Percentiles rank a stretch among this genome's conserved stretches.
These are phyloP conservation scores for Caenorhabditis imperialis DNA, from an alignment of 2,888 invertebrate species.

Conservation along the genomic window DNA sequence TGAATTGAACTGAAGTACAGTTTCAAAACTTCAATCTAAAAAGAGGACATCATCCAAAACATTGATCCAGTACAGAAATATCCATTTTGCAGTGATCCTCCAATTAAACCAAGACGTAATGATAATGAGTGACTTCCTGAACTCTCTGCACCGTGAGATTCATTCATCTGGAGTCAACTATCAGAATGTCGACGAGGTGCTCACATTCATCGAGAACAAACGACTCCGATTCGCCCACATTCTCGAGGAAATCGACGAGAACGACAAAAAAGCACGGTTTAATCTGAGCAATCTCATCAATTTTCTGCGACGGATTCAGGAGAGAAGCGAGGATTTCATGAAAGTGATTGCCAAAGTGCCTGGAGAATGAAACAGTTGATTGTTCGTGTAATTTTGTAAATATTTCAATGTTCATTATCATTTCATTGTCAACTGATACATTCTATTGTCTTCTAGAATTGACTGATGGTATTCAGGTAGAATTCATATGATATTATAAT, in stretches of 20 bases:
- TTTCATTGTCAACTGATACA: too few species aligned
- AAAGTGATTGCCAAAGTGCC: neutral
- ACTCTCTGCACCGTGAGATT: neutral
- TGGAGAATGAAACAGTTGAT: too few species aligned
- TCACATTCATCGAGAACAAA: slow-evolving; percentile 5
- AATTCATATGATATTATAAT: too few species aligned
- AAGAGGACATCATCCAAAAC: too few species aligned
- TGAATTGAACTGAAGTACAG: too few species aligned
- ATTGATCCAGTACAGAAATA: too few species aligned
- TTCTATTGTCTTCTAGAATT: too few species aligned
- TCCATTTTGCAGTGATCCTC: neutral
- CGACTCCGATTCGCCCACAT: neutral
- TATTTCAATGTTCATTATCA: too few species aligned
- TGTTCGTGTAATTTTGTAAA: too few species aligned
- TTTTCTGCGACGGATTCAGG: slow-evolving; percentile 2
- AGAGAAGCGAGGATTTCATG: slow-evolving; percentile 1
- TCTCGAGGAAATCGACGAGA: neutral
- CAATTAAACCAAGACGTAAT: neutral
- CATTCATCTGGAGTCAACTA: slow-evolving; percentile 1
- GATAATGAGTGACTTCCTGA: slow-evolving; percentile 1
- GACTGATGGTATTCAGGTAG: too few species aligned
- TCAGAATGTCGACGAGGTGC: neutral
- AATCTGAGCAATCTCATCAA: neutral
- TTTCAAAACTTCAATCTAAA: too few species aligned
- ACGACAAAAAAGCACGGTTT: neutral